Percentiles rank a stretch among this genome's conserved stretches.
Evolutionary conservation across 1,140 invertebrate genomes (phyloP).

Genomic region (Chelonus insularis): DNA sequence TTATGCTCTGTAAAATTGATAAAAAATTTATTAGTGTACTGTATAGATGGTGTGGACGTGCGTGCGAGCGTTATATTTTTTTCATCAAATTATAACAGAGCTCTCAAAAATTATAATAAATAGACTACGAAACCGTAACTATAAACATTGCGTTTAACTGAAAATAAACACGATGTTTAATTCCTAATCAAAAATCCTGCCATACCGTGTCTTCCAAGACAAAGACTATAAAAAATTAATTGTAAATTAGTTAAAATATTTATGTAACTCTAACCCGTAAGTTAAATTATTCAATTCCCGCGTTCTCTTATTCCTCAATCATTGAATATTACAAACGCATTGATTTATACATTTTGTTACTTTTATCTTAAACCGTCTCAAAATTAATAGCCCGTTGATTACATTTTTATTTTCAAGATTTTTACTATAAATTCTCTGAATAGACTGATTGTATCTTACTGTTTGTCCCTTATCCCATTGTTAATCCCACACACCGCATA

Average conservation of each 20-base stretch:
- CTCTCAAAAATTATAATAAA: too few relatives aligned
- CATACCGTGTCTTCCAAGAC: slow-evolving; percentile 53
- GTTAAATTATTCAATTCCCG: slow-evolving; percentile 40
- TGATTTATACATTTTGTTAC: too few relatives aligned
- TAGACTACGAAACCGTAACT: background rate
- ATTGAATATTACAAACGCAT: too few relatives aligned
- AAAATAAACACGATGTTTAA: slow-evolving; percentile 29
- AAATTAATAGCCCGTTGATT: background rate
- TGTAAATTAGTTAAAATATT: slow-evolving; percentile 41
- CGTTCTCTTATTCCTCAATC: background rate
- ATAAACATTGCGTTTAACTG: background rate
- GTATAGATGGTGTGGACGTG: slow-evolving; percentile 19
- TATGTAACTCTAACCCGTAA: slow-evolving; percentile 38
- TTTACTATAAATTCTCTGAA: background rate
- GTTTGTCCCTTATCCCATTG: slow-evolving; percentile 7
- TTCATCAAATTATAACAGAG: too few relatives aligned
- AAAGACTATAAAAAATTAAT: slow-evolving; percentile 43
- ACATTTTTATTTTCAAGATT: slow-evolving; percentile 1
- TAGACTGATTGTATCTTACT: slow-evolving; percentile 2
- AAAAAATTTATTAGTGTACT: slow-evolving; percentile 16
- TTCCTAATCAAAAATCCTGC: slow-evolving; percentile 52
- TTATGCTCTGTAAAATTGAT: background rate
- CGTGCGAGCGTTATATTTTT: background rate
- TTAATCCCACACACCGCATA: slow-evolving; percentile 28
- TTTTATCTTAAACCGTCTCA: background rate